These are phyloP conservation scores for Pantelozetes paolii DNA, from an alignment of 2,888 invertebrate species.

Conservation along the genomic window DNA sequence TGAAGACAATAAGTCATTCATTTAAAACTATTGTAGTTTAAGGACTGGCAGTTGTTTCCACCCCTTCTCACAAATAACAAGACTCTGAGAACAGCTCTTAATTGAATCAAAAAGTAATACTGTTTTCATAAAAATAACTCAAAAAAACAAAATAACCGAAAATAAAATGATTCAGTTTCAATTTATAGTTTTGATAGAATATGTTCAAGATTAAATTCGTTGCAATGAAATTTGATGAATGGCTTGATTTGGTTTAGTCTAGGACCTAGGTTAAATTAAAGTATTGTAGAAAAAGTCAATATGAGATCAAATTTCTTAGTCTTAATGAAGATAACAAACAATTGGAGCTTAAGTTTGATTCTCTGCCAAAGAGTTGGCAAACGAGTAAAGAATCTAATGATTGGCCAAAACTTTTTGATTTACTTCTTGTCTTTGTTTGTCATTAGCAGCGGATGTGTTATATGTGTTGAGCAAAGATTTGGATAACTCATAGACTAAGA, in stretches of 20 bases:
- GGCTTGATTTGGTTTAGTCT: conserved; percentile 8
- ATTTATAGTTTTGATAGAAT: too few relatives aligned
- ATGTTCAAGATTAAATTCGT: too few relatives aligned
- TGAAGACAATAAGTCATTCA: conserved; percentile 4
- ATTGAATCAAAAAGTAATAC: too few relatives aligned
- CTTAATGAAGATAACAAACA: conserved; percentile 34
- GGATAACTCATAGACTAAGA: conserved; percentile 34
- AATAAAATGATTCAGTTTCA: too few relatives aligned
- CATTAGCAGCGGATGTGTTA: conserved; percentile 33
- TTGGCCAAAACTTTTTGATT: conserved; percentile 15
- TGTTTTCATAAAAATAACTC: too few relatives aligned
- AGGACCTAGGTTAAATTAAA: too few relatives aligned
- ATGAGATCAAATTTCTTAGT: conserved; percentile 23
- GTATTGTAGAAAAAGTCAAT: conserved; percentile 6
- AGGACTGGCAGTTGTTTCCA: background rate
- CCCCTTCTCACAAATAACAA: background rate
- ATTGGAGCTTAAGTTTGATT: conserved; percentile 17
- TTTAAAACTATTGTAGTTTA: background rate
- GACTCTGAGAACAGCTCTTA: background rate
- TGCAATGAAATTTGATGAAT: background rate
- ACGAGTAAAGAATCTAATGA: conserved; percentile 23
- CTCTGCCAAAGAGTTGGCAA: conserved; percentile 24
- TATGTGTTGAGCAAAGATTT: conserved; percentile 29
- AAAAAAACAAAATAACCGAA: too few relatives aligned
- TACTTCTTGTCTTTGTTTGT: conserved; percentile 24